phyloP scores from a whole-genome alignment of 1,140 invertebrate genomes.

The Temnothorax nylanderi region DNA sequence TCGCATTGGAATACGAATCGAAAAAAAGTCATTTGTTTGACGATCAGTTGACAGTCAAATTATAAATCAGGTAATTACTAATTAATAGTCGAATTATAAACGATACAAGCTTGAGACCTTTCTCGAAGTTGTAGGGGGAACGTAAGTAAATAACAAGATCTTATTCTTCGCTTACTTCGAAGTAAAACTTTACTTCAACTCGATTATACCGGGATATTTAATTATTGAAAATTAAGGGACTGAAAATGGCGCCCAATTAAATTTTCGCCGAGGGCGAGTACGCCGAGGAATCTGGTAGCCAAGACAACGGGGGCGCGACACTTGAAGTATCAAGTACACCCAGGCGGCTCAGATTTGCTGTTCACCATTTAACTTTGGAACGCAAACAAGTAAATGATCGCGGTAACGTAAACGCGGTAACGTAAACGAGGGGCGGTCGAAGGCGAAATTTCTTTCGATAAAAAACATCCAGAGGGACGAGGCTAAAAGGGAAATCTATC shows the following conservation, averaged over 20 bases:
- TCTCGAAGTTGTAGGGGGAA: not conserved
- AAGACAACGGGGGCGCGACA: not conserved
- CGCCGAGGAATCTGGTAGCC: not conserved
- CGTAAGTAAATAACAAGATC: not conserved
- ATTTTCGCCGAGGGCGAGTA: not conserved
- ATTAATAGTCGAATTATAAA: not conserved
- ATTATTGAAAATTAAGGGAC: constrained; percentile 13
- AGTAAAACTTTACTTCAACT: constrained; percentile 1
- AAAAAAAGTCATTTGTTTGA: not conserved
- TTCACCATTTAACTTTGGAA: not conserved
- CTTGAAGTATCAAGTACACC: not conserved
- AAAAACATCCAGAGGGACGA: not conserved
- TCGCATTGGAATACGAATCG: not conserved
- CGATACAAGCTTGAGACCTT: not conserved
- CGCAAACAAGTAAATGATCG: not conserved
- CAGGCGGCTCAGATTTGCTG: not conserved
- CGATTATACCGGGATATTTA: constrained; percentile 21
- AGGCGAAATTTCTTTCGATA: not conserved
- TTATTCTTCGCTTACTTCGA: not conserved
- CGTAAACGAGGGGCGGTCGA: no score
- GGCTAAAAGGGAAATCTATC: not conserved
- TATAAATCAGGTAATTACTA: not conserved
- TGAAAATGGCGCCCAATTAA: constrained; percentile 20
- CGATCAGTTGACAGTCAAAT: not conserved
- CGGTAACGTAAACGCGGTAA: not conserved